Base-by-base conservation (phyloP, 2,113 vertebrate species). In the Hepsetus odoe region DNA sequence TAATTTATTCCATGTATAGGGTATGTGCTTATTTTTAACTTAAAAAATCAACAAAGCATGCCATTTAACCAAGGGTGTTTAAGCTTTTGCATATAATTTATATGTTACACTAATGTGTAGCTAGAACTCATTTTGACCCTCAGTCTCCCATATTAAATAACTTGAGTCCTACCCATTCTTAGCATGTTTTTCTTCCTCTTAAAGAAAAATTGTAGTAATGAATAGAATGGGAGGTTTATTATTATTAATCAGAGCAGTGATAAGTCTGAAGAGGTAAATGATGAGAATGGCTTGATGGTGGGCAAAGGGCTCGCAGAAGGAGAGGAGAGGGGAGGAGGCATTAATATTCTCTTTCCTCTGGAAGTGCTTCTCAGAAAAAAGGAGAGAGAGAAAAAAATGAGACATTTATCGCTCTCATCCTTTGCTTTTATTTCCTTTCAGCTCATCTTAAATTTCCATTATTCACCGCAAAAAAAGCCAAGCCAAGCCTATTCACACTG, bases 401-500 rank as follows among this genome's bases (percentile, higher is more conserved):
- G 80, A 84, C 85, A 81, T 87, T 81, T 87, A 86, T 89, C 83
- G 82, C 88, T 87, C 87, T 88, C 87, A 85, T 86, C 84, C 82
- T 62, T 46, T 86, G 86, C 84, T 87, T 90, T 93, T 88, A 90
- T 87, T 87, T 87, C 88, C 84, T 88, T 81, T 85, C 89, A 68
- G 85, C 86, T 87, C 87, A 71, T 91, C 89, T 90, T 90, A 84
- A 90, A 90, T 91, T 91, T 90, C 87, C 88, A 91, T 92, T 91
- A 90, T 94, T 93, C 89, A 91, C 86, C 65, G 87, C 83, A 87
- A 88, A 90, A 88, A 90, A 90, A 91, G 86, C 86, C 84, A 86
- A 87, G 86, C 85, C 65, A 86, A 83, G 83, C 82, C 85, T 89
- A 89, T 88, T 90, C 89, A 91, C 86, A 78, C 76, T 86, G 75